Percentiles rank a stretch among this genome's conserved stretches.
Evolutionary conservation across 2,888 invertebrate species (phyloP).

Genomic region (Ectemnius continuus): DNA sequence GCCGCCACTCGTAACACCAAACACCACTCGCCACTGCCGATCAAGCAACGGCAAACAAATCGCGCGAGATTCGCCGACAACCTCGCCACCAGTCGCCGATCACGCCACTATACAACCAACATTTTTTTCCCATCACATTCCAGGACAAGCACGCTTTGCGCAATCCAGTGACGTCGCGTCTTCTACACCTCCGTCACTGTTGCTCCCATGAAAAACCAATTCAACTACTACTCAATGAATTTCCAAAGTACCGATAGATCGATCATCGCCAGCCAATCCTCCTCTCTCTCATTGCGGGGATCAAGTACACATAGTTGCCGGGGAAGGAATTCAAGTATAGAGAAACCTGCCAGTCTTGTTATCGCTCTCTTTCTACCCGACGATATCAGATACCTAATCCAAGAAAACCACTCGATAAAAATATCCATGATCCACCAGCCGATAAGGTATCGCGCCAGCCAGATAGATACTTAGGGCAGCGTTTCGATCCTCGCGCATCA

Average conservation of each 20-base stretch:
- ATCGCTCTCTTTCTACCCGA: slow-evolving; percentile 41
- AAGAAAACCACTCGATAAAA: slow-evolving; percentile 59
- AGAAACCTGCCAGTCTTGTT: slow-evolving; percentile 31
- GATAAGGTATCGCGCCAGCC: slow-evolving; percentile 63
- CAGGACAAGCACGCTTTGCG: slow-evolving; percentile 7
- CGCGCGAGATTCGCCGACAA: neutral
- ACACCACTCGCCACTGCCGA: too few relatives aligned
- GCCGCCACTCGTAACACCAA: neutral
- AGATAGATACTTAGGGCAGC: slow-evolving; percentile 45
- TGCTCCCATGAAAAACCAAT: too few relatives aligned
- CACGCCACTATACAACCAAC: too few relatives aligned
- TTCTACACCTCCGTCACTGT: too few relatives aligned
- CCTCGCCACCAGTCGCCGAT: neutral
- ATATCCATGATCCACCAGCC: slow-evolving; percentile 66
- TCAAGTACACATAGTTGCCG: neutral
- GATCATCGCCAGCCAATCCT: too few relatives aligned
- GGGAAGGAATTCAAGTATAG: slow-evolving; percentile 2
- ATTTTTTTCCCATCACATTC: too few relatives aligned
- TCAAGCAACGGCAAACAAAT: neutral
- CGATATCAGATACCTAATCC: slow-evolving; percentile 50
- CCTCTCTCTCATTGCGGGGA: too few relatives aligned
- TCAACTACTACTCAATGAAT: too few relatives aligned
- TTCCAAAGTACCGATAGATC: neutral
- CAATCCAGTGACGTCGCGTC: slow-evolving; percentile 19
- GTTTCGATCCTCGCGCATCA: slow-evolving; percentile 48